phyloP scores from a whole-genome alignment of 2,797 vertebrate genomes.

The Atherinosoma microstoma region DNA sequence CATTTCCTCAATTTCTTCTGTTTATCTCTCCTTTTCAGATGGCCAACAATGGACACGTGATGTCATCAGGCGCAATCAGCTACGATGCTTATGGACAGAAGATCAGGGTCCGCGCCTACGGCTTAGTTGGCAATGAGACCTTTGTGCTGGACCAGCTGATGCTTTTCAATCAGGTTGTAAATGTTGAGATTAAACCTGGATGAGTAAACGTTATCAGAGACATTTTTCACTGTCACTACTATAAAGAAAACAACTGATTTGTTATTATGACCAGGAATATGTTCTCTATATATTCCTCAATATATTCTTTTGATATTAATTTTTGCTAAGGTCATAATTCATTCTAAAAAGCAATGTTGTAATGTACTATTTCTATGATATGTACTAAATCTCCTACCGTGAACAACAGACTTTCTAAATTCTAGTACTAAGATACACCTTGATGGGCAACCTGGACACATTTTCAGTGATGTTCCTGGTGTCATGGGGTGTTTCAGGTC shows the following conservation, averaged over 20 bases:
- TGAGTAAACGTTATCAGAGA: background rate
- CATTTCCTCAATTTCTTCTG: background rate
- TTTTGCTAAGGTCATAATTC: too few relatives aligned
- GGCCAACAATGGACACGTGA: background rate
- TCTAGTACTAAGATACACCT: too few relatives aligned
- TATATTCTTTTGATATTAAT: too few relatives aligned
- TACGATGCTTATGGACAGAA: constrained; percentile 52
- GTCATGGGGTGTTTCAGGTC: too few relatives aligned
- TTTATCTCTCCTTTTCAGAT: constrained; percentile 32
- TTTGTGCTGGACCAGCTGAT: constrained; percentile 40
- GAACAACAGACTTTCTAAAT: background rate
- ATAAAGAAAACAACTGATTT: too few relatives aligned
- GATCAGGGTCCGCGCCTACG: constrained; percentile 8
- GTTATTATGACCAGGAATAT: background rate
- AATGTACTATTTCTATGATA: background rate
- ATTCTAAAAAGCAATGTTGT: too few relatives aligned
- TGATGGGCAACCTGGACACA: too few relatives aligned
- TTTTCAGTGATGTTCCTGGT: too few relatives aligned
- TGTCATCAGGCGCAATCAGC: constrained; percentile 30
- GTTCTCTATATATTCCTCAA: too few relatives aligned
- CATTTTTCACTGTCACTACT: background rate
- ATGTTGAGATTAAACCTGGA: background rate
- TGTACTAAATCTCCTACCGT: background rate
- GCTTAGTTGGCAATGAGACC: background rate
- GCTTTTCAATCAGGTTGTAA: constrained; percentile 50